A percentile compares a stretch with the other conserved stretches of the same genome.
These are phyloP conservation scores for Centropristis striata DNA, from an alignment of 2,113 vertebrate genomes.

Conservation along the genomic window DNA sequence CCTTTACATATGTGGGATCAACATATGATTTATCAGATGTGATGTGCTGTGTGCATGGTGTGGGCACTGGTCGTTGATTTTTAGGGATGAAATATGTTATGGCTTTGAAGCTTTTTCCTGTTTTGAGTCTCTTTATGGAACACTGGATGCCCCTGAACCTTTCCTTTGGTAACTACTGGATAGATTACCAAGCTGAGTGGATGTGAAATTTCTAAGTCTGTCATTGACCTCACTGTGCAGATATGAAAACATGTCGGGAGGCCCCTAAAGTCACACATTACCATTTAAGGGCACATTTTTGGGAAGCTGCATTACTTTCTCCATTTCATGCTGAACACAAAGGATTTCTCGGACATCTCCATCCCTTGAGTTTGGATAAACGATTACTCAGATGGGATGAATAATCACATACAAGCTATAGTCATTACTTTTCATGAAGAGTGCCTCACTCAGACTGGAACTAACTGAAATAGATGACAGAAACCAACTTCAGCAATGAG, in stretches of 20 bases:
- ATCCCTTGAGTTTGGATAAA: background rate
- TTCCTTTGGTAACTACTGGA: background rate
- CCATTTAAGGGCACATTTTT: slow-evolving; percentile 53
- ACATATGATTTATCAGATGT: background rate
- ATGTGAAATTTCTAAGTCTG: background rate
- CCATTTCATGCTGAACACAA: slow-evolving; percentile 1
- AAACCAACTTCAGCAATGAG: background rate
- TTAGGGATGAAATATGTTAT: background rate
- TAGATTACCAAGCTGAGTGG: background rate
- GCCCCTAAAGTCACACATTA: slow-evolving; percentile 15
- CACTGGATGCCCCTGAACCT: background rate
- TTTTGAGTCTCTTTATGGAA: background rate
- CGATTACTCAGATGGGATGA: background rate
- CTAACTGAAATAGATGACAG: slow-evolving; percentile 11
- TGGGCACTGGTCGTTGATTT: background rate
- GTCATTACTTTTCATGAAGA: background rate
- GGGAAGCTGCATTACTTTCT: background rate
- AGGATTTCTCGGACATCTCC: slow-evolving; percentile 2
- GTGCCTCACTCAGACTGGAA: background rate
- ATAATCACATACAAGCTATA: background rate
- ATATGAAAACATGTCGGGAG: slow-evolving; percentile 9
- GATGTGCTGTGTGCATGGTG: background rate
- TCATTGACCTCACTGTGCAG: slow-evolving; percentile 22
- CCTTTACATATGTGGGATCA: background rate
- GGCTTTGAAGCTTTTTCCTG: too few species aligned